Evolutionary conservation across 2,797 vertebrate species (phyloP).

Genomic region (Pseudotriccus pelzelni): DNA sequence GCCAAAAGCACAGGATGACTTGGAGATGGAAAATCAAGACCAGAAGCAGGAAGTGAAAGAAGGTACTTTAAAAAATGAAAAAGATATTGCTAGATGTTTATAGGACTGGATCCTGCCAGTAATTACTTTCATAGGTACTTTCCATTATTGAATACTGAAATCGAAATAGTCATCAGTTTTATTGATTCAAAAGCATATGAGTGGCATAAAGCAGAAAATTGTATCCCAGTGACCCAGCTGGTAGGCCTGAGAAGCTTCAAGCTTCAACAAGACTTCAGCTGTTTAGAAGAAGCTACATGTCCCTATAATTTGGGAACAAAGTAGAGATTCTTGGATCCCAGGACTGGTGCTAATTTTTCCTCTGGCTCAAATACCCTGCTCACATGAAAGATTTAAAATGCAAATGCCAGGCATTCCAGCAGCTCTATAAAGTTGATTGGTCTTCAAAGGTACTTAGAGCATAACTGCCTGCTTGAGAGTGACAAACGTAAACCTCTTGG

Average conservation of each 20-base stretch:
- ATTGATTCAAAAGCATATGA: not conserved
- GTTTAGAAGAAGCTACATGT: not conserved
- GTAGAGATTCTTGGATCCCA: not conserved
- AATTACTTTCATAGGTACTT: not conserved
- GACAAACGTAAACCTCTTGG: not conserved
- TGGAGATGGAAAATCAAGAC: conserved; percentile 87
- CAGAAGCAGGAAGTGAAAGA: conserved; percentile 88
- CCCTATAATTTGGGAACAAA: not conserved
- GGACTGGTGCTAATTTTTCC: conserved; percentile 9
- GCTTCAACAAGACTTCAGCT: not conserved
- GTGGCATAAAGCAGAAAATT: not conserved
- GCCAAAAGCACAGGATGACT: conserved; percentile 83
- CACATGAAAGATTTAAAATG: not conserved
- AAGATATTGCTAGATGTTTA: not conserved
- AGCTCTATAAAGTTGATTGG: not conserved
- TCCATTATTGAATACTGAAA: not conserved
- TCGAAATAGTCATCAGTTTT: not conserved
- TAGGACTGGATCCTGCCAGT: not conserved
- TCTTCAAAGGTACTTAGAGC: not conserved
- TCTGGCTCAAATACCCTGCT: not conserved
- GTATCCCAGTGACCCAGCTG: not conserved
- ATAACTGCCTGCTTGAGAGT: not conserved
- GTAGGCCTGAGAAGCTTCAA: not conserved
- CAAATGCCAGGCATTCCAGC: not conserved
- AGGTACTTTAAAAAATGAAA: conserved; percentile 68